These are phyloP conservation scores for Catalaphyllia jardinei DNA, from an alignment of 64 coral and sea anemone genomes.

Conservation along the genomic window DNA sequence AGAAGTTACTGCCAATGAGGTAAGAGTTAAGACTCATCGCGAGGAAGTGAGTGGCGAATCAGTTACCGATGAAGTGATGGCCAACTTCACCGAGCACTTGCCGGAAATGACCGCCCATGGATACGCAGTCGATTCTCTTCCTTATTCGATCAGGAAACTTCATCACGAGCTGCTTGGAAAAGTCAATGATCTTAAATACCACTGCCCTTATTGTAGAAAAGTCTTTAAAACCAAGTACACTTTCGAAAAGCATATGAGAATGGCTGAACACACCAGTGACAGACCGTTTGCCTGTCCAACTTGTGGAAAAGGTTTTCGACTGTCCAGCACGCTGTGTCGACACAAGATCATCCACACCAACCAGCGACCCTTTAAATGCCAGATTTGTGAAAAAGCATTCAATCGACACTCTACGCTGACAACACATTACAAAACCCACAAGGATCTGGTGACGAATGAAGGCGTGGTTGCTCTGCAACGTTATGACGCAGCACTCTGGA, in stretches of 20 bases:
- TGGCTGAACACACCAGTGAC: conserved; percentile 12
- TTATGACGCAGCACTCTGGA: too few relatives aligned
- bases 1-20: neutral
- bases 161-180: neutral
- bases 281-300: neutral
- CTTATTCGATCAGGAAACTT: neutral
- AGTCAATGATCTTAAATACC: neutral
- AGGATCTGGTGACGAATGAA: neutral
- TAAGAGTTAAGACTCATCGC: neutral
- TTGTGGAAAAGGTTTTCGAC: conserved; percentile 12
- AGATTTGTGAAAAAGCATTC: neutral
- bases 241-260: conserved; percentile 13
- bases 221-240: conserved; percentile 18
- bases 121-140: neutral
- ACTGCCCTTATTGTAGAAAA: conserved; percentile 18
- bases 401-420: conserved; percentile 18
- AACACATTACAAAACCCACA: conserved; percentile 9
- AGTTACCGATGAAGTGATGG: neutral
- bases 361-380: conserved; percentile 13
- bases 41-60: neutral
- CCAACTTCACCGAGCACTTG: neutral
- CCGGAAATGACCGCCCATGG: neutral
- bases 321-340: conserved; percentile 15
- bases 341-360: conserved; percentile 26
- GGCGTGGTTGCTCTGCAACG: neutral